Evolutionary conservation across 2,797 vertebrate genomes (phyloP).

Genomic region (Siniperca scherzeri): DNA sequence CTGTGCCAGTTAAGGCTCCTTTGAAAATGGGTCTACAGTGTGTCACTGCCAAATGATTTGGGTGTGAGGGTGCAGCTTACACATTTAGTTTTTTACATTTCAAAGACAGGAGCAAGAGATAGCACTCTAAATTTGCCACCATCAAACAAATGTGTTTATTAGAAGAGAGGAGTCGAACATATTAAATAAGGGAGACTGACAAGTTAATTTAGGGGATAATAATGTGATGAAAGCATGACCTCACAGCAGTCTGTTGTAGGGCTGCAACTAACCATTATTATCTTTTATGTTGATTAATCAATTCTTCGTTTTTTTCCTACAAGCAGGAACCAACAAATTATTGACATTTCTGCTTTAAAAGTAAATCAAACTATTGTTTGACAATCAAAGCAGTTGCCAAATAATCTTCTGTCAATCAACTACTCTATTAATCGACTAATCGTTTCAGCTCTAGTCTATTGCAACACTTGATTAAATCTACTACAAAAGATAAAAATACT

Average conservation of each 20-base stretch:
- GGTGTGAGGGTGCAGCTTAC: slow-evolving; percentile 46
- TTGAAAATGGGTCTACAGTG: slow-evolving; percentile 62
- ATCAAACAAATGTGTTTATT: slow-evolving; percentile 48
- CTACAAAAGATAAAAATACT: neutral
- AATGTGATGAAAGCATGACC: slow-evolving; percentile 43
- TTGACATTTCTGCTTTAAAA: neutral
- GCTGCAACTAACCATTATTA: neutral
- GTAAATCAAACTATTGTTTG: neutral
- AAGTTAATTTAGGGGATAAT: slow-evolving; percentile 33
- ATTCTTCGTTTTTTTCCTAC: neutral
- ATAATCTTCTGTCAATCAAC: neutral
- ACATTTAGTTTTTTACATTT: slow-evolving; percentile 58
- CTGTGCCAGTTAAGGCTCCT: slow-evolving; percentile 73
- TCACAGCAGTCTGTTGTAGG: slow-evolving; percentile 14
- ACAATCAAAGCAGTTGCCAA: neutral
- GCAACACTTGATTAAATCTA: slow-evolving; percentile 15
- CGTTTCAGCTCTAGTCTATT: neutral
- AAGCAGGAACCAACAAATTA: neutral
- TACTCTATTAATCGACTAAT: neutral
- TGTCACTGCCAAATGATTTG: slow-evolving; percentile 67
- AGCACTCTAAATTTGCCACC: slow-evolving; percentile 8
- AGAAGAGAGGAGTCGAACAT: slow-evolving; percentile 26
- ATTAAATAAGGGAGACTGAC: slow-evolving; percentile 31
- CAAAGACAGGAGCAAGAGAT: slow-evolving; percentile 35
- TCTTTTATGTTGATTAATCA: neutral